Conservation (phyloP, 2,797 vertebrate species). For the Notamacropus eugenii region DNA sequence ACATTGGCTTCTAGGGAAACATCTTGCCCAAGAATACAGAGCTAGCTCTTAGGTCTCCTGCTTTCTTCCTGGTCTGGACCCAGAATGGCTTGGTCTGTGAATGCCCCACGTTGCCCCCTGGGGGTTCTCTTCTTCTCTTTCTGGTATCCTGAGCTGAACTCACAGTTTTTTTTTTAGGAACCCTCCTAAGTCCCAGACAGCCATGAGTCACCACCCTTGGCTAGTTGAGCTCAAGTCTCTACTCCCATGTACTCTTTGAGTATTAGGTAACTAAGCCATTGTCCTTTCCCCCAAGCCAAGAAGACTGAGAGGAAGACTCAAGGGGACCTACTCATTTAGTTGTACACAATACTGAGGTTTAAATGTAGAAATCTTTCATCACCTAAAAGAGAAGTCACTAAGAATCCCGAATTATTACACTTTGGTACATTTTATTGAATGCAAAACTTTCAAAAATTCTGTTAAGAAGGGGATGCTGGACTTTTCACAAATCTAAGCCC, state of each 20-base stretch:
- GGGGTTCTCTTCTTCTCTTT: background rate
- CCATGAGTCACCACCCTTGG: background rate
- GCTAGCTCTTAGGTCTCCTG: background rate
- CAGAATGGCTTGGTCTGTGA: background rate
- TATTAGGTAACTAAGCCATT: background rate
- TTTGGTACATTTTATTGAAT: background rate
- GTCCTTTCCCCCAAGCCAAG: background rate
- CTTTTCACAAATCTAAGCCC: background rate
- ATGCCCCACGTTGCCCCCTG: background rate
- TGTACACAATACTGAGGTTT: background rate
- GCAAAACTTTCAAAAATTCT: background rate
- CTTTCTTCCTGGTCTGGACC: background rate
- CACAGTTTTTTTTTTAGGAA: background rate
- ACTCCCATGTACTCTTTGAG: background rate
- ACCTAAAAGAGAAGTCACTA: background rate
- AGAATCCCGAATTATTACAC: background rate
- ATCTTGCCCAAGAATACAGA: background rate
- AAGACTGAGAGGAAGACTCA: background rate
- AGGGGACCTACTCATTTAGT: background rate
- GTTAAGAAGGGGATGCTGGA: slow-evolving; percentile 6
- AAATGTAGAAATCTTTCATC: background rate
- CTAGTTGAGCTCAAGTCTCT: background rate
- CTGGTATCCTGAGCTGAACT: background rate
- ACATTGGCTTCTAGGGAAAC: background rate
- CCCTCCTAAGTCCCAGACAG: background rate